A percentile compares a stretch with the other conserved stretches of the same genome.
These are phyloP conservation scores for Smittia aterrima DNA, from an alignment of 2,888 invertebrate species.

Conservation along the genomic window DNA sequence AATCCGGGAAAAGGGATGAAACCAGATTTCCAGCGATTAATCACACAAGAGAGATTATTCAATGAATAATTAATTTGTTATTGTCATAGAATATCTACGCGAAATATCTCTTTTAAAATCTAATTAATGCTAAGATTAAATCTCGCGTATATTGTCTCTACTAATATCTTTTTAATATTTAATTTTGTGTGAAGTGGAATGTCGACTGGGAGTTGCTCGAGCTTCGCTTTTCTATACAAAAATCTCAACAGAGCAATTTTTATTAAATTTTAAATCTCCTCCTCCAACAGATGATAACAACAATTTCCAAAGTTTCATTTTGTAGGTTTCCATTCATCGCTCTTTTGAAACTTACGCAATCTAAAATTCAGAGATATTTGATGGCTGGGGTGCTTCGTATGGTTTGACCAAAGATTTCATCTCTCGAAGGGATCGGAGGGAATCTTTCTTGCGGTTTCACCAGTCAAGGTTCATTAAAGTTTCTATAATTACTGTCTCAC, in stretches of 20 bases:
- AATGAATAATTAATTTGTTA: conserved; percentile 17
- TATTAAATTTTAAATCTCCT: conserved; percentile 2
- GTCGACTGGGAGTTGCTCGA: neutral
- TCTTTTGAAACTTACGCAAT: too few species aligned
- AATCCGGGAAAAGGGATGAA: too few species aligned
- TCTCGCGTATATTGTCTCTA: conserved; percentile 11
- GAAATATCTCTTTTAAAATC: neutral
- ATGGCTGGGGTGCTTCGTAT: too few species aligned
- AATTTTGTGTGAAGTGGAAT: neutral
- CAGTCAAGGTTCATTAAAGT: too few species aligned
- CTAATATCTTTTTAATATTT: neutral
- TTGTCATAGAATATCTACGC: conserved; percentile 15
- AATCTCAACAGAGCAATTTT: neutral
- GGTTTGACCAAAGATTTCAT: too few species aligned
- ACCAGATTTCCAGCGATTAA: conserved; percentile 8
- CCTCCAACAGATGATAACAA: neutral
- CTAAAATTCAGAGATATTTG: too few species aligned
- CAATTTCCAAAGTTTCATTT: too few species aligned
- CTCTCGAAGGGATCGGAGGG: too few species aligned
- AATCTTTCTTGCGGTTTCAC: too few species aligned
- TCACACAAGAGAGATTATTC: conserved; percentile 4
- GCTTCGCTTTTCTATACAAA: neutral
- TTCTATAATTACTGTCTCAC: too few species aligned
- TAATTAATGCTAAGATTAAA: conserved; percentile 5
- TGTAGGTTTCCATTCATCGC: too few species aligned